phyloP scores from a whole-genome alignment of 2,113 vertebrate species.

The Phrynosoma platyrhinos region DNA sequence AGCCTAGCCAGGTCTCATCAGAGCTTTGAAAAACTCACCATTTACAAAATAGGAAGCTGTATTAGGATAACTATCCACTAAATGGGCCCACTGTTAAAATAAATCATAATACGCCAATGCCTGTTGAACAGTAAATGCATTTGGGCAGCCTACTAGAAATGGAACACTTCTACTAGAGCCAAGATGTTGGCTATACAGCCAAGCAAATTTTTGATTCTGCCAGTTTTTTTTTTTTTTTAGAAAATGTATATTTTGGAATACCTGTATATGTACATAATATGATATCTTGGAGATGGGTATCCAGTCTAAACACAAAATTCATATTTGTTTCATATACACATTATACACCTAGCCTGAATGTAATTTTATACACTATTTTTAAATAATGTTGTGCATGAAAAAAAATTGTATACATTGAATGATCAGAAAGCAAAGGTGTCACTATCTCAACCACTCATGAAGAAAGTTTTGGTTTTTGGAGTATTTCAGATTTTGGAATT shows the following conservation, averaged over 20 bases:
- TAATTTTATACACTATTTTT: too few relatives aligned
- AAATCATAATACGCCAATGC: slow-evolving; percentile 37
- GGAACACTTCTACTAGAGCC: not conserved
- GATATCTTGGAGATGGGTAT: too few relatives aligned
- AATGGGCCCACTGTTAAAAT: slow-evolving; percentile 24
- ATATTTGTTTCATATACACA: slow-evolving; percentile 13
- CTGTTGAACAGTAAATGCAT: slow-evolving; percentile 3
- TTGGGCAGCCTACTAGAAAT: not conserved
- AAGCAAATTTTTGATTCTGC: slow-evolving; percentile 18
- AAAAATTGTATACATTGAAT: too few relatives aligned
- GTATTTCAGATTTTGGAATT: too few relatives aligned
- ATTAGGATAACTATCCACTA: slow-evolving; percentile 20
- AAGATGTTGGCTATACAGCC: not conserved
- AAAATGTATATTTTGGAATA: not conserved
- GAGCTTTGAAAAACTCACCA: slow-evolving; percentile 46
- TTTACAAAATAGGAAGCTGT: slow-evolving; percentile 43
- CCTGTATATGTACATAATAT: too few relatives aligned
- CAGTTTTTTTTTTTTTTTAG: not conserved
- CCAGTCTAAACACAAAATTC: not conserved
- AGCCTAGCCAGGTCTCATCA: slow-evolving; percentile 48
- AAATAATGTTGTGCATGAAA: too few relatives aligned
- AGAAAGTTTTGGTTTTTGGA: too few relatives aligned
- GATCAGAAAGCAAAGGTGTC: too few relatives aligned
- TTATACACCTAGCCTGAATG: not conserved
- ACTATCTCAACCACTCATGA: too few relatives aligned